Base-by-base conservation (phyloP, 2,113 vertebrate genomes). In the Monopterus albus region DNA sequence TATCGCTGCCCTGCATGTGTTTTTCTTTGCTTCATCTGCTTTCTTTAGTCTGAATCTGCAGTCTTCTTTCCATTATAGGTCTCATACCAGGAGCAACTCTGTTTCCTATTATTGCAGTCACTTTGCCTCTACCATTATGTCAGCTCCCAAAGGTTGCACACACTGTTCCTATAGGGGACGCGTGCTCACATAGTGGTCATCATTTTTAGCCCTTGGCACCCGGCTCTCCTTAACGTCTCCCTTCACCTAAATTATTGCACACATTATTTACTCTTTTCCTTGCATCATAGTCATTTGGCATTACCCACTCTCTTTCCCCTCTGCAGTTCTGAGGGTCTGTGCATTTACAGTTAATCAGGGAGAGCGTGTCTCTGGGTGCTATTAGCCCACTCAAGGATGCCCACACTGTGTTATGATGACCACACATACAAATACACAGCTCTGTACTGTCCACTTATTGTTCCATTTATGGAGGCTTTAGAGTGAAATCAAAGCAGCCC, bases 351-450 rank as follows among this genome's bases (percentile, higher is more conserved):
- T 55, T 77, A 58, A 79, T 84, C 38, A 40, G 43, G 23, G 15
- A 49, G 67, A 74, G 23, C 26, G 33, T 72, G 63, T 83, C 51
- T 74, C 59, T 40, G 63, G 65, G 47, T 71, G 64, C 70, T 75
- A 66, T 82, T 84, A 81, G 58, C 26, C 66, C 79, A 75, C 82
- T 87, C 78, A 64, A 75, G 52, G 28, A 72, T 78, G 57, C 75
- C 84, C 61, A 84, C 86, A 69, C 35, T 23, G 29, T 46, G n/a
- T 52, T 39, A 28, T 55, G 60, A 67, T 58, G 58, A 49, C 62
- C 71, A 38, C 63, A 70, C 23, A 60, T 6, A 28, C 25, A 69
- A 13, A 61, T 4, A 21, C 33, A 58, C 13, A 8, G n/a, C 49
- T 23, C 17, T 33, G 21, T 29, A 73, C n/a, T n/a, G n/a, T n/a